Evolutionary conservation across 1,140 invertebrate genomes (phyloP).

Genomic region (Eumeta japonica): DNA sequence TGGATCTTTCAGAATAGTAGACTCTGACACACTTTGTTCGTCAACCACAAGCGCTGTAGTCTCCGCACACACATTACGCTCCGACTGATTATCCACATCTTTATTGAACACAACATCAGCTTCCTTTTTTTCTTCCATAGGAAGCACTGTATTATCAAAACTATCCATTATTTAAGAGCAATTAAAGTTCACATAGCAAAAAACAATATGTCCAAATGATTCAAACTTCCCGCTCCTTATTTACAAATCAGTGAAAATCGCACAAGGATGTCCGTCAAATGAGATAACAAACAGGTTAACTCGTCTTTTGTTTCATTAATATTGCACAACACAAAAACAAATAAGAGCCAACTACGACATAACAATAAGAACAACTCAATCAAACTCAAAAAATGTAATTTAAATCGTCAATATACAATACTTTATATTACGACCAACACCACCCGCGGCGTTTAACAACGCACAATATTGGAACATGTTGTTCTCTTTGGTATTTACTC

Average conservation of each 20-base stretch:
- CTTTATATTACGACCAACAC: not conserved
- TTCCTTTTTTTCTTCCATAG: not conserved
- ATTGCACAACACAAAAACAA: too few species aligned
- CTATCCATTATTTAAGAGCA: conserved; percentile 49
- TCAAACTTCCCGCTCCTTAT: conserved; percentile 52
- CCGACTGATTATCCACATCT: not conserved
- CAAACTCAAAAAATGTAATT: too few species aligned
- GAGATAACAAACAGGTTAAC: conserved; percentile 52
- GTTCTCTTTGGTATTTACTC: too few species aligned
- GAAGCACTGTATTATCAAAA: conserved; percentile 47
- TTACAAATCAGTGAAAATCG: conserved; percentile 36
- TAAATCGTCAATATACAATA: not conserved
- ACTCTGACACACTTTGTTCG: conserved; percentile 10
- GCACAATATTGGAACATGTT: too few species aligned
- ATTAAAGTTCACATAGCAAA: conserved; percentile 23
- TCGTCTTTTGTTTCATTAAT: conserved; percentile 28
- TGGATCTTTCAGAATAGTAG: conserved; percentile 33
- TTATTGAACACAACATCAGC: not conserved
- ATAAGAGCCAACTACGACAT: too few species aligned
- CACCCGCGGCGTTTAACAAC: not conserved
- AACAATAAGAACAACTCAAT: too few species aligned
- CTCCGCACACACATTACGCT: not conserved
- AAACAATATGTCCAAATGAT: conserved; percentile 25
- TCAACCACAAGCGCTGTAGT: conserved; percentile 5
- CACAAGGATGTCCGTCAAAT: conserved; percentile 53